Conservation (phyloP, 2,888 invertebrate genomes). For the Deilephila elpenor region DNA sequence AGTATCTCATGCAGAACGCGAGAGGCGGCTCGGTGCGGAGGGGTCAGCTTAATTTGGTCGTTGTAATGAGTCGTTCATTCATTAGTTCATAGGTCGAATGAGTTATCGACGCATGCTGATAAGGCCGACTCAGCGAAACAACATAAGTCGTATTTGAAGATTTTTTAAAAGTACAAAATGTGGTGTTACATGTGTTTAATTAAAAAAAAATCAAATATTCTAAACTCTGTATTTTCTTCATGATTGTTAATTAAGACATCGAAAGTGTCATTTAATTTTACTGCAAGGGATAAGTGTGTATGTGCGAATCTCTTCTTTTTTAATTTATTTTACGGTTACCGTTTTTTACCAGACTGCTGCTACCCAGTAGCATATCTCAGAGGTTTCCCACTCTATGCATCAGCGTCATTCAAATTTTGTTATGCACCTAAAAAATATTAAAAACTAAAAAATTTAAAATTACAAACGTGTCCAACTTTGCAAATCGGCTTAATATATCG, state of each 20-base stretch:
- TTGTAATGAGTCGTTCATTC: slow-evolving; percentile 53
- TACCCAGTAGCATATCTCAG: too few relatives aligned
- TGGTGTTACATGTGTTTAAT: background rate
- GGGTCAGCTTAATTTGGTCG: slow-evolving; percentile 50
- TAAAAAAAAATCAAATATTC: too few relatives aligned
- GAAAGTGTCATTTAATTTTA: too few relatives aligned
- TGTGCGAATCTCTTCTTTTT: too few relatives aligned
- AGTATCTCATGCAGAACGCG: background rate
- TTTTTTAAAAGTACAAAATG: slow-evolving; percentile 7
- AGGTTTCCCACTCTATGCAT: too few relatives aligned
- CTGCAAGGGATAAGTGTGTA: too few relatives aligned
- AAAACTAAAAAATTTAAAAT: slow-evolving; percentile 9
- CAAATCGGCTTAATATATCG: slow-evolving; percentile 17
- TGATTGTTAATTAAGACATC: too few relatives aligned
- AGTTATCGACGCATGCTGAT: slow-evolving; percentile 67
- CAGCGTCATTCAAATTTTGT: too few relatives aligned
- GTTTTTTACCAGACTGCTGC: too few relatives aligned
- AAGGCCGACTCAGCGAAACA: slow-evolving; percentile 45
- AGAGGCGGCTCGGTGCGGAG: slow-evolving; percentile 19
- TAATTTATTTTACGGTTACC: too few relatives aligned
- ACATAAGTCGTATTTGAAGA: slow-evolving; percentile 44
- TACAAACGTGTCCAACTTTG: slow-evolving; percentile 21
- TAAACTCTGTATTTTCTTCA: too few relatives aligned
- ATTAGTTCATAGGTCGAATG: slow-evolving; percentile 61
- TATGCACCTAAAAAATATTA: background rate